phyloP scores from a whole-genome alignment of 1,140 invertebrate species.

The Panagrolaimus sp. region DNA sequence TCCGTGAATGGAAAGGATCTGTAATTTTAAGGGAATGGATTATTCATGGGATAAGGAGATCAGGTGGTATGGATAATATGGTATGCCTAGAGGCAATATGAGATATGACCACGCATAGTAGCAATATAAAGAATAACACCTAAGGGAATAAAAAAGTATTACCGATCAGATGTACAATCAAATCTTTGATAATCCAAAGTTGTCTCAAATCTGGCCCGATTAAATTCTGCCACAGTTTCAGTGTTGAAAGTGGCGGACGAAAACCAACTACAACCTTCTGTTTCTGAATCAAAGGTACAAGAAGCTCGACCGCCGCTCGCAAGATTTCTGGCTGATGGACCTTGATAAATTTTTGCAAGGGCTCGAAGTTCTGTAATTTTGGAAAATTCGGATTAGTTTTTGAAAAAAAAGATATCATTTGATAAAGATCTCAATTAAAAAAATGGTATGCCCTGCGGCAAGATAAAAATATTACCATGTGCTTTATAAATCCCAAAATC shows the following conservation, averaged over 20 bases:
- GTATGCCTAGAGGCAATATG: too few relatives aligned
- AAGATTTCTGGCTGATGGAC: constrained; percentile 6
- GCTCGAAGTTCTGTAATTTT: constrained; percentile 29
- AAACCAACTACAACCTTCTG: constrained; percentile 42
- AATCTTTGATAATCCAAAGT: constrained; percentile 39
- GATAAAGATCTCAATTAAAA: neutral
- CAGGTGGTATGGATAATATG: too few relatives aligned
- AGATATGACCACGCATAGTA: neutral
- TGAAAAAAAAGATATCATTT: neutral
- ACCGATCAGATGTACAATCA: constrained; percentile 44
- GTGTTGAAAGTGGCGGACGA: constrained; percentile 5
- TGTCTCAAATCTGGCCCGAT: constrained; percentile 41
- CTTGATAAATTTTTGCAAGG: constrained; percentile 34
- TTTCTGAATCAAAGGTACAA: constrained; percentile 35
- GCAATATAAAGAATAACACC: constrained; percentile 8
- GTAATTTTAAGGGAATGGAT: too few relatives aligned
- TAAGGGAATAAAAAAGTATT: constrained; percentile 36
- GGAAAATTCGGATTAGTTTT: neutral
- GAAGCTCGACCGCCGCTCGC: constrained; percentile 12
- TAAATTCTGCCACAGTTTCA: constrained; percentile 20
- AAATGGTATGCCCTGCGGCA: neutral
- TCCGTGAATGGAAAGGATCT: constrained; percentile 37
- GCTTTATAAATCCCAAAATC: constrained; percentile 38
- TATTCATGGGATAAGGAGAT: too few relatives aligned
- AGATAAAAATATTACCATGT: constrained; percentile 28